Evolutionary conservation across 2,888 invertebrate species (phyloP), one percentile per base, ranked within the genome.

Genomic region (Drosophila mulleri): DNA sequence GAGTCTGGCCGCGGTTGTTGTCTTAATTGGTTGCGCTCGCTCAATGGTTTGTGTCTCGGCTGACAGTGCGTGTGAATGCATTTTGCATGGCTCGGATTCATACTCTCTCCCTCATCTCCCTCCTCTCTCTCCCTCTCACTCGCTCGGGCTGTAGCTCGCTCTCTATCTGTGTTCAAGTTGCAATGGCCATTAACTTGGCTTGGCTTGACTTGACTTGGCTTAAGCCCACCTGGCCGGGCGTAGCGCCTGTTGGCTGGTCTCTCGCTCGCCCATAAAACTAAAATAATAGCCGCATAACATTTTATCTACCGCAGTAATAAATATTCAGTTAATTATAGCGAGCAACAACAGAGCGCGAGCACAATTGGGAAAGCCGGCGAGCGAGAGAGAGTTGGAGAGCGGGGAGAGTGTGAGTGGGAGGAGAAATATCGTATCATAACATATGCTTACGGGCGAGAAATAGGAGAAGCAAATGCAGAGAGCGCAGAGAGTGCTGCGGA

Each of bases 241-340:
- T 32, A 11, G 32, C 32, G 32, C 32, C 32, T 32, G 32, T 32
- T 32, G 32, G 32, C 67, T 76, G 78, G 78, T 78, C 78, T 82
- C 82, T 67, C 67, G 72, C 56, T 71, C 63, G 74, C 67, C 85
- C 88, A 85, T 89, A 85, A 86, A 86, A 86, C 86, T 88, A 83
- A 88, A 86, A 89, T 86, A 86, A 89, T 85, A 81, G 86, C 86
- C 75, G 89, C 88, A 86, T 89, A 88, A 81, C 86, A 89, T 88
- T 89, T 89, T 86, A 86, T 86, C 89, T 89, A 86, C 86, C 86
- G 86, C 86, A 86, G 86, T 86, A 86, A 86, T 86, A 86, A 86
- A 86, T 86, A 86, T 81, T 75, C 81, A 89, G 85, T 86, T 86
- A 86, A 86, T 86, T 89, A 86, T 89, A 88, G 88, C 76, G 53